Conservation (phyloP, 2,888 invertebrate species). For the Girardia tigrina region DNA sequence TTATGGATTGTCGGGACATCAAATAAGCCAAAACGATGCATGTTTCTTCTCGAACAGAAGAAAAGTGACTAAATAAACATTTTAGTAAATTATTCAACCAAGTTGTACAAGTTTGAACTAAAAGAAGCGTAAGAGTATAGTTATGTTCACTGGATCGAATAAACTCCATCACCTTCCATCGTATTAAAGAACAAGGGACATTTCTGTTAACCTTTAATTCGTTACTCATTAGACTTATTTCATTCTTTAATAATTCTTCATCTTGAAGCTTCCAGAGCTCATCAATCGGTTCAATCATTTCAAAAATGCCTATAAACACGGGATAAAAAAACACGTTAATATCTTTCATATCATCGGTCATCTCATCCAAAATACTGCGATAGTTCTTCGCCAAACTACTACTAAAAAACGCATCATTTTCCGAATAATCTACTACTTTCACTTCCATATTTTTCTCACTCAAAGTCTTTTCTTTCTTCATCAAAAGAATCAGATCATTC, state of each 20-base stretch:
- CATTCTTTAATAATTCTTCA: background rate
- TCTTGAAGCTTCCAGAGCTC: background rate
- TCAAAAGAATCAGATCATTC: background rate
- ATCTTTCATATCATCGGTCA: background rate
- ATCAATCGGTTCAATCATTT: background rate
- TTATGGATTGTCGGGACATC: background rate
- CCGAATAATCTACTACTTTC: background rate
- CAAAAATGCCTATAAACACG: background rate
- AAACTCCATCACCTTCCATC: constrained; percentile 11
- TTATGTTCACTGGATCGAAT: background rate
- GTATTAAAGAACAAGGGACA: background rate
- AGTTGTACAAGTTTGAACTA: background rate
- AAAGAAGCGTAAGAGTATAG: background rate
- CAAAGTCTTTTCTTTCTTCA: background rate
- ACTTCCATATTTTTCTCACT: background rate
- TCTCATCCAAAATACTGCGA: background rate
- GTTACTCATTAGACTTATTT: background rate
- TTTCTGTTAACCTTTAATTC: background rate
- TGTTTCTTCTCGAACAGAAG: background rate
- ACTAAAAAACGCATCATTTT: background rate
- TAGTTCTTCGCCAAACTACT: background rate
- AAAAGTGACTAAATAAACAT: background rate
- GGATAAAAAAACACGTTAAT: background rate
- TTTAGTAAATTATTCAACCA: background rate
- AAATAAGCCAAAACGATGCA: background rate